phyloP scores from a whole-genome alignment of 2,113 vertebrate genomes.

The Pyrgilauda ruficollis region DNA sequence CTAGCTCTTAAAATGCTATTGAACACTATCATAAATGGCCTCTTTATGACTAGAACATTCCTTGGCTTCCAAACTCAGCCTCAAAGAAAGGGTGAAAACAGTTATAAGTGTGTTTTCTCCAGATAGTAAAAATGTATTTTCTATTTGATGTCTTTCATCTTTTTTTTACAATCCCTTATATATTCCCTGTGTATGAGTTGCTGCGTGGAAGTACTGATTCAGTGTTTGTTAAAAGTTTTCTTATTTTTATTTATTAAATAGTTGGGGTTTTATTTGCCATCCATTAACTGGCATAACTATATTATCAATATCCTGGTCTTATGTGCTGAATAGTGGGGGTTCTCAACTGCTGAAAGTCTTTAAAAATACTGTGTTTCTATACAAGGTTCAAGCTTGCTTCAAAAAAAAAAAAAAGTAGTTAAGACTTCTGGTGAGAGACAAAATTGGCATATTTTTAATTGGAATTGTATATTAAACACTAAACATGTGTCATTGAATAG shows the following conservation, averaged over 20 bases:
- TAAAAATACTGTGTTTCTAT: neutral
- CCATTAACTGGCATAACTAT: neutral
- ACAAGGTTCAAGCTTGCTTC: neutral
- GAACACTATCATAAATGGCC: conserved; percentile 44
- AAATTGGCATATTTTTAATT: neutral
- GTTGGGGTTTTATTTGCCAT: neutral
- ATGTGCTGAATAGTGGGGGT: neutral
- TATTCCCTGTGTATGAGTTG: neutral
- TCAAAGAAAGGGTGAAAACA: conserved; percentile 31
- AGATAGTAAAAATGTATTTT: neutral
- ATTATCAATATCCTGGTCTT: neutral
- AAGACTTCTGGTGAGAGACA: neutral
- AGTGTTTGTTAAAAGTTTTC: neutral
- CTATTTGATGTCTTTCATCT: neutral
- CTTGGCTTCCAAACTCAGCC: conserved; percentile 43
- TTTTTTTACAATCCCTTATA: neutral
- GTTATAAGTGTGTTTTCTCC: neutral
- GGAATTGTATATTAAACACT: neutral
- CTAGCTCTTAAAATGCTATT: conserved; percentile 43
- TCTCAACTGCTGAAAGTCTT: neutral
- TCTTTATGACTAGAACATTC: conserved; percentile 60
- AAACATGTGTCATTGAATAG: neutral
- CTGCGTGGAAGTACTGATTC: neutral
- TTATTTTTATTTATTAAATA: neutral
- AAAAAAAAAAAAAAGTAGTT: neutral